A percentile compares a stretch with the other conserved stretches of the same genome.
Conservation (phyloP, 2,113 vertebrate species). For the Mungos mungo region DNA sequence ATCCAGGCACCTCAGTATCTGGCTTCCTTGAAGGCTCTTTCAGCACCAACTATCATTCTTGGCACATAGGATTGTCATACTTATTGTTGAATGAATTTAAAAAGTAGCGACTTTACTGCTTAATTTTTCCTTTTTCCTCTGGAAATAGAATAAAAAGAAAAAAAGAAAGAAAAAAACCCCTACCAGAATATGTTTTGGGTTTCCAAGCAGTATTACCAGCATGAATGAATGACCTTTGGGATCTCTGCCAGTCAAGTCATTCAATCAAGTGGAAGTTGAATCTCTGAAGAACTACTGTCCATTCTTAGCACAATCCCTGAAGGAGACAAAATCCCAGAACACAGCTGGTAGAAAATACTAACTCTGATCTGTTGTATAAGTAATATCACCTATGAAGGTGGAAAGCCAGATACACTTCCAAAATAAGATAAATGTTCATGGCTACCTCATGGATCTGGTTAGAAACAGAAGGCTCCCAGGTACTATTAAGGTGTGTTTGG, state of each 20-base stretch:
- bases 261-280: slow-evolving; percentile 54
- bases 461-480: neutral
- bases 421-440: neutral
- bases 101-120: neutral
- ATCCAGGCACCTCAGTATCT: neutral
- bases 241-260: slow-evolving; percentile 9
- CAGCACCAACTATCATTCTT: neutral
- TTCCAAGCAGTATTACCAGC: neutral
- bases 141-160: neutral
- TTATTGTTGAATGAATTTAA: neutral
- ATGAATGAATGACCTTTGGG: slow-evolving; percentile 30
- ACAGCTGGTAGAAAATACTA: slow-evolving; percentile 36
- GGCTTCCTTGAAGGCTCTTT: neutral
- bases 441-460: neutral
- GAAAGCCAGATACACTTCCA: neutral
- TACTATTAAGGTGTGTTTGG: neutral
- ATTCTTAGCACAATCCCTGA: slow-evolving; percentile 38
- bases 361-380: neutral
- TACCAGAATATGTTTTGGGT: neutral
- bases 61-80: neutral
- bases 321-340: slow-evolving; percentile 27
- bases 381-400: neutral
- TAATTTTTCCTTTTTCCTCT: neutral
- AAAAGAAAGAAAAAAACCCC: neutral
- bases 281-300: slow-evolving; percentile 34